Conservation (phyloP, 2,113 vertebrate genomes). For the Tragelaphus strepsiceros region DNA sequence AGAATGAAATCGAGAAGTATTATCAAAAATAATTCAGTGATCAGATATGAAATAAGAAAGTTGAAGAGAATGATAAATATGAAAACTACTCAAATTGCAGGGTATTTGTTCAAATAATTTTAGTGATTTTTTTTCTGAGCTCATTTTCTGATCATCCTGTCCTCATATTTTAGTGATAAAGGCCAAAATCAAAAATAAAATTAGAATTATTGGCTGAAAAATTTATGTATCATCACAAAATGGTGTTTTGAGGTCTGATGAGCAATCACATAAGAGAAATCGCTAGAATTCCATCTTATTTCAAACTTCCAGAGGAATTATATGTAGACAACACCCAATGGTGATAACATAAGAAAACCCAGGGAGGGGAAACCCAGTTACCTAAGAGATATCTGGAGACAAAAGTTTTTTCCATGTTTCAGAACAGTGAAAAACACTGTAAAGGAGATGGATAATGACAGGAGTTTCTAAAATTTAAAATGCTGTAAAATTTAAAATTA, state of each 20-base stretch:
- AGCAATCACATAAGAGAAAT: background rate
- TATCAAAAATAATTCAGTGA: background rate
- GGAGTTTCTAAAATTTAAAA: background rate
- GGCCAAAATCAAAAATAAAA: background rate
- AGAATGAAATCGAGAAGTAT: background rate
- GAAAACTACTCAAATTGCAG: background rate
- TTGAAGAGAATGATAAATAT: background rate
- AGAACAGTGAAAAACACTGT: background rate
- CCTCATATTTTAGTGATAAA: background rate
- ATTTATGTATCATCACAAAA: background rate
- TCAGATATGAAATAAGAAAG: background rate
- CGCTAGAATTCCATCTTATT: background rate
- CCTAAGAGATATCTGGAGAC: no score
- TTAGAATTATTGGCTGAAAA: background rate
- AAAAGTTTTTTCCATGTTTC: background rate
- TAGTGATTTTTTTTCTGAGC: background rate
- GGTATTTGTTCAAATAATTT: background rate
- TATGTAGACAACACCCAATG: fast-evolving
- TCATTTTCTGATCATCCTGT: background rate
- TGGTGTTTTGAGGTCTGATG: background rate
- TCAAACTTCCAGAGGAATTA: background rate
- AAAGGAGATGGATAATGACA: background rate
- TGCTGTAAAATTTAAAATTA: background rate
- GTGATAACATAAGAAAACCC: background rate
- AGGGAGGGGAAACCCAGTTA: background rate